Conservation (phyloP, 2,888 invertebrate genomes). For the Cerceris ruficornis region DNA sequence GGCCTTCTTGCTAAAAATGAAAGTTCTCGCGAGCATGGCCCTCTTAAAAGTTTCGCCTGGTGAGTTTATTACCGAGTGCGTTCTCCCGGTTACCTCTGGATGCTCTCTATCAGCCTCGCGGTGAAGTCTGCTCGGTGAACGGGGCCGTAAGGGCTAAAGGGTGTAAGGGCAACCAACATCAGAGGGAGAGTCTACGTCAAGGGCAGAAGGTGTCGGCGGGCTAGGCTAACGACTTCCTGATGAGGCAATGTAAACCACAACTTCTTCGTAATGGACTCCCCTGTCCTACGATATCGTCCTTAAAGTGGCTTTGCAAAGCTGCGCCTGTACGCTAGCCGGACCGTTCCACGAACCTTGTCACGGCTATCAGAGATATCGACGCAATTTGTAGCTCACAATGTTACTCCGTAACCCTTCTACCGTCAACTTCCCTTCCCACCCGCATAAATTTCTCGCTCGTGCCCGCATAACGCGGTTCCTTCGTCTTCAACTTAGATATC, state of each 20-base stretch:
- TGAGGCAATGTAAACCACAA: slow-evolving; percentile 77
- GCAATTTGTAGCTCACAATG: slow-evolving; percentile 54
- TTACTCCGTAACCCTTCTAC: slow-evolving; percentile 1
- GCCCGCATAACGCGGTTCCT: neutral
- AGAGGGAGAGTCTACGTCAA: slow-evolving; percentile 31
- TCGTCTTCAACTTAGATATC: neutral
- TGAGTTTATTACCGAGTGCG: slow-evolving; percentile 28
- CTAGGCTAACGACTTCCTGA: slow-evolving; percentile 80
- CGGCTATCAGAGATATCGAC: slow-evolving; percentile 63
- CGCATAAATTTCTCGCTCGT: slow-evolving; percentile 4
- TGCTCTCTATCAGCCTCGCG: slow-evolving; percentile 35
- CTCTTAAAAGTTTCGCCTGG: slow-evolving; percentile 36
- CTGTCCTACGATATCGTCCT: slow-evolving; percentile 65
- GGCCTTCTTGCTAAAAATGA: slow-evolving; percentile 31
- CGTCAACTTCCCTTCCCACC: neutral
- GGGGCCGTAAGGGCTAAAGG: slow-evolving; percentile 38
- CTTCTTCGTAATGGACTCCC: slow-evolving; percentile 75
- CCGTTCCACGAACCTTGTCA: slow-evolving; percentile 48
- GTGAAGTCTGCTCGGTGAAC: slow-evolving; percentile 27
- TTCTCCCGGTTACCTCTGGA: slow-evolving; percentile 36
- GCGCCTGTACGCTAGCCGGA: slow-evolving; percentile 32
- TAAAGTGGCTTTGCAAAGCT: slow-evolving; percentile 64
- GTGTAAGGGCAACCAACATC: slow-evolving; percentile 37
- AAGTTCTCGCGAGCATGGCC: slow-evolving; percentile 28
- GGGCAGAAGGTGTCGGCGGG: slow-evolving; percentile 62